These are phyloP conservation scores for Papilio dardanus DNA, from an alignment of 1,140 invertebrate genomes.

Conservation along the genomic window DNA sequence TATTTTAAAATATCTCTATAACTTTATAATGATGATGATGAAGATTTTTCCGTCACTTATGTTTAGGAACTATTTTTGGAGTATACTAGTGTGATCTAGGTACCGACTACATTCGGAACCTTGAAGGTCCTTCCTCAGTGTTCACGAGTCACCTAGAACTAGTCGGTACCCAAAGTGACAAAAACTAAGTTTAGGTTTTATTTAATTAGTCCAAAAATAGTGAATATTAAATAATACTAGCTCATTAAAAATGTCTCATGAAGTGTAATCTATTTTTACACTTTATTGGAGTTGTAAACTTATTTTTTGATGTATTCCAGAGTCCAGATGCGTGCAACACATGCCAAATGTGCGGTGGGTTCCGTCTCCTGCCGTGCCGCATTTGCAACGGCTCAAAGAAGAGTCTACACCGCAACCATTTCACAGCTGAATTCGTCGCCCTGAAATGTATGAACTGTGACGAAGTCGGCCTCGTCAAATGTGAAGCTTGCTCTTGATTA, in stretches of 20 bases:
- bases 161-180: too few relatives aligned
- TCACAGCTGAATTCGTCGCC: constrained; percentile 95
- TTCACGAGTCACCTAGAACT: too few relatives aligned
- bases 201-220: too few relatives aligned
- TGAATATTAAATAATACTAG: too few relatives aligned
- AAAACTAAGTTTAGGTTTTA: too few relatives aligned
- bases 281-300: not conserved
- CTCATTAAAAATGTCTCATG: too few relatives aligned
- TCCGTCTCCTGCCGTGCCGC: constrained; percentile 92
- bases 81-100: too few relatives aligned
- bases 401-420: constrained; percentile 95
- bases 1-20: not conserved
- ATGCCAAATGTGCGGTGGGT: constrained; percentile 95
- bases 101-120: too few relatives aligned
- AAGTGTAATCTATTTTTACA: too few relatives aligned
- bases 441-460: constrained; percentile 98
- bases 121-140: too few relatives aligned
- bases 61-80: too few relatives aligned
- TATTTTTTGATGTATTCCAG: constrained; percentile 76
- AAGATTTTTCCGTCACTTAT: too few relatives aligned
- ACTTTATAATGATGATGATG: not conserved
- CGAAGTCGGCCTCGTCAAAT: constrained; percentile 95
- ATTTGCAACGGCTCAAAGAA: constrained; percentile 98
- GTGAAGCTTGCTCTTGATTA: constrained; percentile 88
- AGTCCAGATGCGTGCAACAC: constrained; percentile 89